A percentile compares a stretch with the other conserved stretches of the same genome.
phyloP scores from a whole-genome alignment of 2,797 vertebrate genomes.

The Gorsachius magnificus region DNA sequence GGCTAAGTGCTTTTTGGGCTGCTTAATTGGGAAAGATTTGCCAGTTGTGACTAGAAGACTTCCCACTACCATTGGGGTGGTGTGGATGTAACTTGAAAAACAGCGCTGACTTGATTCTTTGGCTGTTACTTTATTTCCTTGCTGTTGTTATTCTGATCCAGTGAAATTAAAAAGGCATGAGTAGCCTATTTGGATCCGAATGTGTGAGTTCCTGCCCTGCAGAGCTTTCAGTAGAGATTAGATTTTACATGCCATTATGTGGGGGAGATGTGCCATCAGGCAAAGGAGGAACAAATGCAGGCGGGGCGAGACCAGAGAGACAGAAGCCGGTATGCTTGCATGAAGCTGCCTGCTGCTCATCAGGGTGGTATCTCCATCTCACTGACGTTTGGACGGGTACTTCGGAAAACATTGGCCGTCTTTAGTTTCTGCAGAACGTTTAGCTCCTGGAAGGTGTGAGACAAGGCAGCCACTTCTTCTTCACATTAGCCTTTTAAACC shows the following conservation, averaged over 20 bases:
- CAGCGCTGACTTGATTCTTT: background rate
- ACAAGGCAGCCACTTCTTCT: background rate
- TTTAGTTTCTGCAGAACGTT: background rate
- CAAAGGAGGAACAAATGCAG: constrained; percentile 55
- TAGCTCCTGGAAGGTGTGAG: background rate
- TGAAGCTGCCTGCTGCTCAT: constrained; percentile 28
- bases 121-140: constrained; percentile 46
- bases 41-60: background rate
- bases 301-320: background rate
- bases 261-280: constrained; percentile 57
- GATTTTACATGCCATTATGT: constrained; percentile 58
- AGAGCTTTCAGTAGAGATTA: constrained; percentile 66
- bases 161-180: constrained; percentile 70
- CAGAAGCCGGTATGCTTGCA: background rate
- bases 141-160: constrained; percentile 29
- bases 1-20: background rate
- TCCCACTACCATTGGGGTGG: background rate
- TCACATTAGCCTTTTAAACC: background rate
- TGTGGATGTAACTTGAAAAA: background rate
- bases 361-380: background rate
- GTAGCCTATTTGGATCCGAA: constrained; percentile 52
- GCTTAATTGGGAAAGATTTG: background rate
- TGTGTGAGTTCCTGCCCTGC: constrained; percentile 59
- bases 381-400: background rate
- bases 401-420: background rate